These are phyloP conservation scores for Apocheima hispidaria DNA, from an alignment of 2,888 invertebrate genomes.

Conservation along the genomic window DNA sequence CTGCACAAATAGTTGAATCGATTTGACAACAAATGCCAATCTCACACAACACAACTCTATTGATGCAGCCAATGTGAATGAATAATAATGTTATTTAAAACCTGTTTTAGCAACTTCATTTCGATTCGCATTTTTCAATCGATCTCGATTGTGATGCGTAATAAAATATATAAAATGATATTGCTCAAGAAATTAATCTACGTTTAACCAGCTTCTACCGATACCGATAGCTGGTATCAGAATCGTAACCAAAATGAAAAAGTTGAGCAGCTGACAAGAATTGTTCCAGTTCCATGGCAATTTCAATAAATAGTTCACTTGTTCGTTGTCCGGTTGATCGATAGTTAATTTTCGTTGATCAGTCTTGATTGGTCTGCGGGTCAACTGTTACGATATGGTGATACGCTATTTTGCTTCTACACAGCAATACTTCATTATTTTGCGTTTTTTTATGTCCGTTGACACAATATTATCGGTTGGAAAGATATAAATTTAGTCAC, in stretches of 20 bases:
- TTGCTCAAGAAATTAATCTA: too few relatives aligned
- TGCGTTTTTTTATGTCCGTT: background rate
- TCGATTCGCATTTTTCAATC: background rate
- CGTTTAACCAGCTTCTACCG: background rate
- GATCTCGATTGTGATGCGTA: background rate
- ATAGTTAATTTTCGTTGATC: slow-evolving; percentile 78
- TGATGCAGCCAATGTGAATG: background rate
- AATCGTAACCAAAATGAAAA: slow-evolving; percentile 16
- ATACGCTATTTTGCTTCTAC: slow-evolving; percentile 60
- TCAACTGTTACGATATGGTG: slow-evolving; percentile 66
- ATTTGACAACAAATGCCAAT: slow-evolving; percentile 6
- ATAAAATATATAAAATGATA: too few relatives aligned
- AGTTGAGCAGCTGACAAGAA: slow-evolving; percentile 18
- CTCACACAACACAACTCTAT: background rate
- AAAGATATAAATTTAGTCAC: too few relatives aligned
- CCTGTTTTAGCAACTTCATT: slow-evolving; percentile 3
- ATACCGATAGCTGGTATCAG: slow-evolving; percentile 9
- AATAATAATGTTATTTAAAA: slow-evolving; percentile 6
- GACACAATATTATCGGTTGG: too few relatives aligned
- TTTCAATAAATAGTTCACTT: slow-evolving; percentile 39
- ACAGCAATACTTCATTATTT: slow-evolving; percentile 46
- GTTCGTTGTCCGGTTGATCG: slow-evolving; percentile 53
- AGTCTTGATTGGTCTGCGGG: slow-evolving; percentile 78
- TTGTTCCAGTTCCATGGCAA: slow-evolving; percentile 35
- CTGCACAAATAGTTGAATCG: background rate